Percentiles rank a stretch among this genome's conserved stretches.
Conservation (phyloP, 2,797 vertebrate genomes). For the Sebastes taczanowskii region DNA sequence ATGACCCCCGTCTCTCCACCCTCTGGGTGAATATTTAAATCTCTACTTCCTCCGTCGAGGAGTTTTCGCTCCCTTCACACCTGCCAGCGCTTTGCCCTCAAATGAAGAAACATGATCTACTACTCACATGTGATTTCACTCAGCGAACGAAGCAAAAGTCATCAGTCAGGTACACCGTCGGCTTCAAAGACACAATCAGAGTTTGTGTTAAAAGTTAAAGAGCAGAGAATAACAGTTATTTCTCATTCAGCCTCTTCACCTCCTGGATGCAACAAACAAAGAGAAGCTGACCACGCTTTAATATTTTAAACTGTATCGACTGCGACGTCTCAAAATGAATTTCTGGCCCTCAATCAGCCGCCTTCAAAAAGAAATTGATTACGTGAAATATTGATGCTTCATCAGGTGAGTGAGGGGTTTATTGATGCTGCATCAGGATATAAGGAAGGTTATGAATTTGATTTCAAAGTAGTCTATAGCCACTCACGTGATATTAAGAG, state of each 20-base stretch:
- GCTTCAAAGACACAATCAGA: slow-evolving; percentile 5
- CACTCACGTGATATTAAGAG: not conserved
- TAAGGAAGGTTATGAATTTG: not conserved
- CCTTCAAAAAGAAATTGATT: slow-evolving; percentile 61
- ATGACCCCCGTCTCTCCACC: slow-evolving; percentile 42
- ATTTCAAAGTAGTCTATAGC: not conserved
- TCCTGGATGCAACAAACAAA: slow-evolving; percentile 31
- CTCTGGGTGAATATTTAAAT: slow-evolving; percentile 73
- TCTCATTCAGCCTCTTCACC: not conserved
- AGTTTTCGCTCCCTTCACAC: slow-evolving; percentile 68
- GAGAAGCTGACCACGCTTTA: slow-evolving; percentile 27
- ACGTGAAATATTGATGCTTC: slow-evolving; percentile 88
- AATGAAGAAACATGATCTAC: slow-evolving; percentile 46
- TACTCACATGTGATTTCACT: slow-evolving; percentile 43
- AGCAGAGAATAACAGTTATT: not conserved
- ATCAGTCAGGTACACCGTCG: not conserved
- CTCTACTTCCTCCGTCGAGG: slow-evolving; percentile 50
- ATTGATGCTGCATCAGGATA: slow-evolving; percentile 16
- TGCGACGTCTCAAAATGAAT: slow-evolving; percentile 40
- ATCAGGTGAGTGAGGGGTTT: slow-evolving; percentile 80
- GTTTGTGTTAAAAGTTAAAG: not conserved
- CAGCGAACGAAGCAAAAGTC: not conserved
- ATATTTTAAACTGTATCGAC: slow-evolving; percentile 62
- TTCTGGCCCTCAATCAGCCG: slow-evolving; percentile 36
- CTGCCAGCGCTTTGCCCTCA: slow-evolving; percentile 75